These are phyloP conservation scores for Steinernema hermaphroditum DNA, from an alignment of 2,888 invertebrate species.

Conservation along the genomic window DNA sequence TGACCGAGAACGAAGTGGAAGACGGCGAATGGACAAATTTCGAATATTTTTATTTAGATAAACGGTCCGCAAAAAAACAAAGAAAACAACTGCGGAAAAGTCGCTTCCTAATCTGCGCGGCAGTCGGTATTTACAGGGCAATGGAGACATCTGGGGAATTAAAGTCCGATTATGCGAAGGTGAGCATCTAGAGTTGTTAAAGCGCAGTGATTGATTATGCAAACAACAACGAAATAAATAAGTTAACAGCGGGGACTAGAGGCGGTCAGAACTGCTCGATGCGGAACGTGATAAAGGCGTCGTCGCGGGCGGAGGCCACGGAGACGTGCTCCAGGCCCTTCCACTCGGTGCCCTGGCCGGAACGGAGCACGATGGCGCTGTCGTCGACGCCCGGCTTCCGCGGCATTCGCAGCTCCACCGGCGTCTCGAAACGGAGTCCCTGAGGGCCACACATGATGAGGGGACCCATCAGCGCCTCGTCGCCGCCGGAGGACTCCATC, in stretches of 20 bases:
- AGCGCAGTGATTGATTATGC: slow-evolving; percentile 23
- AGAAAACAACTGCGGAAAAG: slow-evolving; percentile 12
- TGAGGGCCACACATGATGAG: slow-evolving; percentile 95
- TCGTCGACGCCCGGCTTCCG: slow-evolving; percentile 67
- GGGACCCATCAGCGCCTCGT: slow-evolving; percentile 90
- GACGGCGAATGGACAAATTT: too few species aligned
- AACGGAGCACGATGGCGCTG: slow-evolving; percentile 39
- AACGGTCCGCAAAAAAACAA: slow-evolving; percentile 17
- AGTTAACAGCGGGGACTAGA: neutral
- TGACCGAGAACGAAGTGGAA: too few species aligned
- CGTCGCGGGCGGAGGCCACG: slow-evolving; percentile 5
- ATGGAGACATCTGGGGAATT: neutral
- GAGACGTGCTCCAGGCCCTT: slow-evolving; percentile 38
- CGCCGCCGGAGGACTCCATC: slow-evolving; percentile 71
- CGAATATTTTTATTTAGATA: slow-evolving; percentile 1
- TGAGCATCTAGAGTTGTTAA: slow-evolving; percentile 28
- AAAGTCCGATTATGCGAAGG: slow-evolving; percentile 2
- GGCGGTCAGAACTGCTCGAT: slow-evolving; percentile 21
- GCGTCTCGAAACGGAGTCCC: slow-evolving; percentile 82
- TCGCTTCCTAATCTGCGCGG: slow-evolving; percentile 16
- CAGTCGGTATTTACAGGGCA: slow-evolving; percentile 30
- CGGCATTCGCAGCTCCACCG: slow-evolving; percentile 87
- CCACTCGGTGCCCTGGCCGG: slow-evolving; percentile 43
- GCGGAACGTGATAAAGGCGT: slow-evolving; percentile 6
- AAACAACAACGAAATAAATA: slow-evolving; percentile 8